These are phyloP conservation scores for Sebastes kiyomatsui DNA, from an alignment of 2,797 vertebrate species.

Conservation along the genomic window DNA sequence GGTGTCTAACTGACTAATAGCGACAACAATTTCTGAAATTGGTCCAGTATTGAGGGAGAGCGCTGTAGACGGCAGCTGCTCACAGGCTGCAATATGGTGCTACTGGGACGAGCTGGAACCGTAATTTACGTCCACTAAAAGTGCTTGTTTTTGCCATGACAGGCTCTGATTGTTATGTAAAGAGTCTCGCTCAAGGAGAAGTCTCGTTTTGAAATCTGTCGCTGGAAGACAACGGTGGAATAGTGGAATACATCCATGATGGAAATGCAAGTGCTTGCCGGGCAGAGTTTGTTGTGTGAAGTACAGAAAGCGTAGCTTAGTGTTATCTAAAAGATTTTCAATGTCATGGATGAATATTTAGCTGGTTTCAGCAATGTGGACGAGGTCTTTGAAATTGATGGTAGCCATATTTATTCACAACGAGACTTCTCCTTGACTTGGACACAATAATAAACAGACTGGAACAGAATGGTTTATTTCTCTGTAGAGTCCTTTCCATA, in stretches of 20 bases:
- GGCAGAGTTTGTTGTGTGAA: no score
- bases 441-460: neutral
- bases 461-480: neutral
- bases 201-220: neutral
- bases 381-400: neutral
- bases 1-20: neutral
- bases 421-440: neutral
- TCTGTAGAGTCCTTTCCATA: neutral
- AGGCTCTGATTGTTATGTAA: neutral
- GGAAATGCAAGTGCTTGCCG: no score
- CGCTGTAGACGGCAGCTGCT: neutral
- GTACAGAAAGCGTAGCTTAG: no score
- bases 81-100: neutral
- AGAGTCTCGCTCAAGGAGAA: neutral
- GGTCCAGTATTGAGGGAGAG: neutral
- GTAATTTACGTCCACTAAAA: neutral
- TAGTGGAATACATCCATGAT: neutral
- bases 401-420: neutral
- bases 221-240: neutral
- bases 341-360: neutral
- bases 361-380: neutral
- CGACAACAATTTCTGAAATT: neutral
- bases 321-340: no score
- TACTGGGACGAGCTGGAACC: neutral
- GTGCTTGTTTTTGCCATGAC: neutral